Base-by-base conservation (phyloP, 2,888 invertebrate genomes). In the Chalcosyrphus nemorum region DNA sequence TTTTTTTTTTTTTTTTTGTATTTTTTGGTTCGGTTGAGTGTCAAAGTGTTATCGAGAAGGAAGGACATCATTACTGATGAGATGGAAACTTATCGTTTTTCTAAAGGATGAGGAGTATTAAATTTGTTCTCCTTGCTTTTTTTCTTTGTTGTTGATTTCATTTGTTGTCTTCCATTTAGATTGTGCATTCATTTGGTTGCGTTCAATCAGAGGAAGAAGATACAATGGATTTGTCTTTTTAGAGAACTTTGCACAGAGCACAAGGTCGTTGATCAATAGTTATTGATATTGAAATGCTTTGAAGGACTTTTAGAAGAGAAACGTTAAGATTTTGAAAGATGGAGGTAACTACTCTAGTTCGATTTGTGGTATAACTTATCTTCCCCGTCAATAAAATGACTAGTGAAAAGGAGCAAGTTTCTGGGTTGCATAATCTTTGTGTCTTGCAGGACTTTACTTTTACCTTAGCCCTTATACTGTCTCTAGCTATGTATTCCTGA, bases 1-100 rank as follows among this genome's bases (percentile, higher is more conserved):
- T 15, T 47, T 41, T 13, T 21, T 63, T 80, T n/a, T 61, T 74
- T 59, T 57, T 15, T 56, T 61, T 27, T 45, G n/a, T n/a, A n/a
- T n/a, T n/a, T n/a, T n/a, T n/a, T n/a, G n/a, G 61, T 45, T 61
- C 41, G 13, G 45, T 45, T 63, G 61, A 82, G 61, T 74, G 78
- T 77, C 74, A 84, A 78, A 74, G 52, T 84, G 82, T 63, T 78
- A 84, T 78, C 56, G 78, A 74, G 78, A 72, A 54, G 78, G 78
- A 84, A 84, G 82, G 78, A 84, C 66, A 74, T 84, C 82, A 74
- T 74, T 74, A 84, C 78, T 65, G 68, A 74, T 63, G 74, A 52
- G 65, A 45, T 50, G 45, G 59, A 74, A 72, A 78, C 52, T 81
- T 81, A 41, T 52, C 45, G 19, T 45, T 63, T 61, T 45, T 61